Evolutionary conservation across 2,797 vertebrate species (phyloP), one percentile per base, ranked within the genome.

Genomic region (Leptatherina wallacei): DNA sequence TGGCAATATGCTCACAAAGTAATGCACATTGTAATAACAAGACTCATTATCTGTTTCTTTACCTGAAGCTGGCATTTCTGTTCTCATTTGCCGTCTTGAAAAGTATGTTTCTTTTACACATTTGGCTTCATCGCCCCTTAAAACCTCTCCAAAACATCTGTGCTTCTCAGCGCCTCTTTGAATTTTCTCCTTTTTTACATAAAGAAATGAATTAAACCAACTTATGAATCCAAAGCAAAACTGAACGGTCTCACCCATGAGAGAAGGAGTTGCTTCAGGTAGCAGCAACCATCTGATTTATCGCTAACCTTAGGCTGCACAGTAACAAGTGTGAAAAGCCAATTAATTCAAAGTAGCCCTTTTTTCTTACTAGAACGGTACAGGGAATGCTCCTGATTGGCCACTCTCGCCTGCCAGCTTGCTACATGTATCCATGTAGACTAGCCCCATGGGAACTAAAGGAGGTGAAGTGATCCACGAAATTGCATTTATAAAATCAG

Each of bases 401-500:
- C 6, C 52, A 16, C 24, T 30, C 14, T 5, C 5, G 24, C 52
- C 3, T 51, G 24, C 27, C 6, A 30, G 24, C 27, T 16, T 52
- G 18, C 24, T 27, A 56, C 35, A 40, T 32, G 49, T 61, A 10
- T 47, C 18, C 20, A 47, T 56, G 32, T 47, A 40, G 38, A 73
- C 69, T 49, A 70, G 44, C 29, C 61, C 42, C 7, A 1, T 16
- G 22, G n/a, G 70, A 71, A 24, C 49, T 14, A 13, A 59, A 36
- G 14, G 52, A 30, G 27, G 24, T 2, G 6, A 55, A 30, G 14
- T 24, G 22, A 52, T 52, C 27, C 49, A 52, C 10, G 22, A 24
- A 58, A 4, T 0, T 36, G 2, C 29, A 32, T 61, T 52, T 24
- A 29, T 20, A 60, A 61, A 68, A 68, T 12, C 63, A 30, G 24